Base-by-base conservation (phyloP, 2,888 invertebrate species). In the Drosophila infuscata region DNA sequence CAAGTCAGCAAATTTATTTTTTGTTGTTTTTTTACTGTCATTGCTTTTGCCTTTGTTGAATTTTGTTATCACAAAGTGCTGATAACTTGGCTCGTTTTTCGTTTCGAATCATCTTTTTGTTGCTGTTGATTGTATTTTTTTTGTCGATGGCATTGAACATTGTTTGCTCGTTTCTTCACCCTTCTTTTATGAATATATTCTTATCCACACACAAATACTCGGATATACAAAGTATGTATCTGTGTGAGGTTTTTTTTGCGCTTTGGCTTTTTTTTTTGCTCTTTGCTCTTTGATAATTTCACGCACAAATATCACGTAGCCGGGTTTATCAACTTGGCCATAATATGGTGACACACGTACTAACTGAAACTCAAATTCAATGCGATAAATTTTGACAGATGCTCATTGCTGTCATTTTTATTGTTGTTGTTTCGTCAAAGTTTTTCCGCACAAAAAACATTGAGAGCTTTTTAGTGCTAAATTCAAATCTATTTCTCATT, bases 121-220 rank as follows among this genome's bases (percentile, higher is more conserved):
- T 66, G 41, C 70, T 65, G 48, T 60, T 66, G 25, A 25, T 25
- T 25, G 25, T 38, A 58, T 67, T 46, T 62, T 62, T 67, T 72
- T 58, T 59, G 72, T 69, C 71, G 83, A 80, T 84, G 85, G 90
- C 91, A 91, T 91, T 91, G 90, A 91, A 90, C 90, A 82, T 80
- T 87, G 89, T 74, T 83, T 74, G 82, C 82, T 80, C 82, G 85
- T 89, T 85, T 85, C 89, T 85, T 85, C 85, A 85, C 85, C 85
- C 85, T 87, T 88, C 84, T 79, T 71, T 79, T 51, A 81, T 58
- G 54, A 38, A 60, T 65, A 41, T 53, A 58, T 30, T 51, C 33
- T 54, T 32, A 33, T 38, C 35, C 20, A 48, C 25, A 41, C n/a
- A 32, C 17, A 35, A 12, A 43, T 58, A 36, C 29, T 46, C 46